phyloP scores from a whole-genome alignment of 2,797 vertebrate species.

The Pantherophis alleghaniensis region DNA sequence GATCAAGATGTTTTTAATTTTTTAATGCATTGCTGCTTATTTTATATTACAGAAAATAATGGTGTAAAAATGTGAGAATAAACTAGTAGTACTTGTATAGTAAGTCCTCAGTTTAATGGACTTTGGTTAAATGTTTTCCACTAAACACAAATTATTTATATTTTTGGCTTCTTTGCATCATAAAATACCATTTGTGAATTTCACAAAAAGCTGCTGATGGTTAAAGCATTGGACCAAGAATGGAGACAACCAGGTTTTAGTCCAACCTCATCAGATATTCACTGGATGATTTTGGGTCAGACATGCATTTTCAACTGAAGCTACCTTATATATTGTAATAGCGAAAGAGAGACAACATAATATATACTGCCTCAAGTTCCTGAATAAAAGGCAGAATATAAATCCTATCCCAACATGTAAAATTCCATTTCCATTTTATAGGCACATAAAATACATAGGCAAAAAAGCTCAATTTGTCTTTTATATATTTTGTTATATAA shows the following conservation, averaged over 20 bases:
- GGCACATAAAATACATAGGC: not conserved
- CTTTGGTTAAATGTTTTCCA: not conserved
- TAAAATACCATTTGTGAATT: not conserved
- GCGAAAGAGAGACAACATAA: not conserved
- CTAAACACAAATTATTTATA: not conserved
- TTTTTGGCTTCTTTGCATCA: not conserved
- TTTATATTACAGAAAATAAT: not conserved
- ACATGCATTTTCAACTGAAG: not conserved
- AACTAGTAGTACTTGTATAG: constrained; percentile 6
- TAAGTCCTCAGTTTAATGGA: not conserved
- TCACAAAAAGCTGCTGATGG: not conserved
- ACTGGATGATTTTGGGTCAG: not conserved
- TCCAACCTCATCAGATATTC: not conserved
- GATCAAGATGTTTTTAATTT: not conserved
- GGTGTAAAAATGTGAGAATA: not conserved
- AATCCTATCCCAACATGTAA: not conserved
- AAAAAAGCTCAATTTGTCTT: not conserved
- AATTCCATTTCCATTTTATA: not conserved
- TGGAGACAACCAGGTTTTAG: not conserved
- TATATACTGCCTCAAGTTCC: not conserved
- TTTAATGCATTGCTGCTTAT: not conserved
- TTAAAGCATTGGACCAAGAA: not conserved
- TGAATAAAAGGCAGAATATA: not conserved
- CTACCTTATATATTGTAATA: not conserved
- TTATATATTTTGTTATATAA: not conserved